These are phyloP conservation scores for Equus przewalskii DNA, from an alignment of 2,113 vertebrate genomes.

Conservation along the genomic window DNA sequence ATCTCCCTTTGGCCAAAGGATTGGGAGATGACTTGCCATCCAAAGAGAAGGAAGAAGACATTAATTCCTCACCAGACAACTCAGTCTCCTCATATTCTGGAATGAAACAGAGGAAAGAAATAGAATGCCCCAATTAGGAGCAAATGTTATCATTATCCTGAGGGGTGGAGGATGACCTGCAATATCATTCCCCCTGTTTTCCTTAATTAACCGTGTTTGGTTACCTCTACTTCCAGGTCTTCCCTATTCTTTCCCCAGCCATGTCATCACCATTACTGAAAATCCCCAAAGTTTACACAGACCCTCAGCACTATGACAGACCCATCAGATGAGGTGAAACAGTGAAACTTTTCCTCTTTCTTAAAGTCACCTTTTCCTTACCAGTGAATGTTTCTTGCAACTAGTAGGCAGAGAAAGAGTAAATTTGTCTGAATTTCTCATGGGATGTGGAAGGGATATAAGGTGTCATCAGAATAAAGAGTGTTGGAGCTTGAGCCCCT, in stretches of 20 bases:
- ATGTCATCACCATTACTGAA: not conserved
- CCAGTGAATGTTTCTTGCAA: not conserved
- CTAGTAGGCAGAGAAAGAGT: not conserved
- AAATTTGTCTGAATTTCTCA: not conserved
- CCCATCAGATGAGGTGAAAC: no score
- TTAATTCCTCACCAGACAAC: slow-evolving; percentile 44
- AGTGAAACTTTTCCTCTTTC: not conserved
- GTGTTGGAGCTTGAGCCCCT: not conserved
- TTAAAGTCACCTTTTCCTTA: not conserved
- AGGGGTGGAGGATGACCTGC: fast-evolving
- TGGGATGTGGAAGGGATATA: not conserved
- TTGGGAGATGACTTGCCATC: not conserved
- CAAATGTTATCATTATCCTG: not conserved
- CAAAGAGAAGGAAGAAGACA: not conserved
- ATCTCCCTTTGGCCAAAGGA: not conserved
- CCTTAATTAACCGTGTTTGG: not conserved
- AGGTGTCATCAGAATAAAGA: not conserved
- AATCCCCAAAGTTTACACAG: not conserved
- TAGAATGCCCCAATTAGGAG: not conserved
- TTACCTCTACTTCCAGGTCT: not conserved
- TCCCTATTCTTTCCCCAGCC: not conserved
- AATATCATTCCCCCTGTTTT: not conserved
- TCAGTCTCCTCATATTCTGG: not conserved
- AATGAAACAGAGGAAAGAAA: not conserved
- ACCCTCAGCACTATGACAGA: not conserved